Conservation (phyloP, 1,140 invertebrate genomes). For the Brachionus koreanus region DNA sequence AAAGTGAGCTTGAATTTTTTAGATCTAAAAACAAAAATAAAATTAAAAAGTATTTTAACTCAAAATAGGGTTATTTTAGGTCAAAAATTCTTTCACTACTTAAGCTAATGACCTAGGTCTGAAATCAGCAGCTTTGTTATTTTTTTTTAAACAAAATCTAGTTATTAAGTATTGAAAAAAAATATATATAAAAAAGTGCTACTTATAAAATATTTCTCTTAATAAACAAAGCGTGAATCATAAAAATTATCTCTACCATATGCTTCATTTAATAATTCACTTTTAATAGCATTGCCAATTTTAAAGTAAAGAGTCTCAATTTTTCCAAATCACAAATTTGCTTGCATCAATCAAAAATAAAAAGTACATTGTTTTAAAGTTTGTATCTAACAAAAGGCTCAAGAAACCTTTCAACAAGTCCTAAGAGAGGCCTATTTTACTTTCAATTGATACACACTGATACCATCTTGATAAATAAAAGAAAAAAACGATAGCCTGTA, state of each 20-base stretch:
- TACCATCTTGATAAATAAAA: neutral
- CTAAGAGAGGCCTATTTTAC: neutral
- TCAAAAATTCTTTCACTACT: neutral
- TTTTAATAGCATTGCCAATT: neutral
- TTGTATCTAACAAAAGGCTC: neutral
- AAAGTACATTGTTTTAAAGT: too few species aligned
- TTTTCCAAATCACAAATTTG: slow-evolving; percentile 3
- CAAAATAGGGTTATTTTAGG: neutral
- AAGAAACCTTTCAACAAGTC: neutral
- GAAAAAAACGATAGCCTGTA: slow-evolving; percentile 19
- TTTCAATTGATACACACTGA: neutral
- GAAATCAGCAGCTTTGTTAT: neutral
- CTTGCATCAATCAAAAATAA: neutral
- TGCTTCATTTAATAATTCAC: neutral
- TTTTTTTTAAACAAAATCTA: slow-evolving; percentile 6
- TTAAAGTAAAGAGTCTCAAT: neutral
- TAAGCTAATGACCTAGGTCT: neutral
- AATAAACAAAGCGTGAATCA: slow-evolving; percentile 14
- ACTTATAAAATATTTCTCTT: neutral
- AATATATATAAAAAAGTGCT: neutral
- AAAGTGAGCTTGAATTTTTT: slow-evolving; percentile 30
- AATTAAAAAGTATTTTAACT: neutral
- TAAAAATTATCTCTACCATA: neutral
- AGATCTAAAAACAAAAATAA: slow-evolving; percentile 21
- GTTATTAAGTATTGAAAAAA: neutral